Evolutionary conservation across 2,113 vertebrate genomes (phyloP).

Genomic region (Montifringilla adamsi): DNA sequence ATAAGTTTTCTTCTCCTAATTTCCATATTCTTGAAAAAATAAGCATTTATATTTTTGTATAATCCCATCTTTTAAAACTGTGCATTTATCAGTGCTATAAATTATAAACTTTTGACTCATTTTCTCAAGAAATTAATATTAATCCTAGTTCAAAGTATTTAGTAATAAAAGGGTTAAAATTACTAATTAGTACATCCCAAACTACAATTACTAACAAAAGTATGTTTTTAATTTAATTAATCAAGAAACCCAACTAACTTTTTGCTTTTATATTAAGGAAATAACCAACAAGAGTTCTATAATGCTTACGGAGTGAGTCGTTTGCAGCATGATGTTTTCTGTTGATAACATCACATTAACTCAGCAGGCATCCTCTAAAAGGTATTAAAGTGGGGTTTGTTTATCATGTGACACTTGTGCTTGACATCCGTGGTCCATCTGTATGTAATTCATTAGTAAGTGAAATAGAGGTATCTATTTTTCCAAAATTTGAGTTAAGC

Average conservation of each 20-base stretch:
- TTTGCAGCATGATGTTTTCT: conserved; percentile 72
- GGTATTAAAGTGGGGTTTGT: conserved; percentile 52
- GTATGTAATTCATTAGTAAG: neutral
- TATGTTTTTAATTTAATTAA: conserved; percentile 19
- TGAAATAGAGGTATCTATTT: neutral
- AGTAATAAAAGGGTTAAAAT: neutral
- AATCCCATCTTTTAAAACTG: neutral
- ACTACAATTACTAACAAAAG: neutral
- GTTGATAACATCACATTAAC: conserved; percentile 69
- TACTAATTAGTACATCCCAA: neutral
- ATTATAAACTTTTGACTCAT: neutral
- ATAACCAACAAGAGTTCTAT: conserved; percentile 75
- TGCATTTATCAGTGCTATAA: neutral
- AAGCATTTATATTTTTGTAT: neutral
- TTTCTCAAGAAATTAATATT: neutral
- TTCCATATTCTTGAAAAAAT: neutral
- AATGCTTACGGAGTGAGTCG: conserved; percentile 64
- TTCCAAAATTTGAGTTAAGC: neutral
- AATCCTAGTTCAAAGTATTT: neutral
- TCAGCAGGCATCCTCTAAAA: conserved; percentile 61
- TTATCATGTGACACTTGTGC: neutral
- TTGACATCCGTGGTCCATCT: neutral
- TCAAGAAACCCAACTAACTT: conserved; percentile 52
- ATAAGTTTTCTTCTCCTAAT: neutral
- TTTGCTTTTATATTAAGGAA: conserved; percentile 74